A percentile compares a stretch with the other conserved stretches of the same genome.
These are phyloP conservation scores for Trichonephila inaurata DNA, from an alignment of 1,140 invertebrate species.

Conservation along the genomic window DNA sequence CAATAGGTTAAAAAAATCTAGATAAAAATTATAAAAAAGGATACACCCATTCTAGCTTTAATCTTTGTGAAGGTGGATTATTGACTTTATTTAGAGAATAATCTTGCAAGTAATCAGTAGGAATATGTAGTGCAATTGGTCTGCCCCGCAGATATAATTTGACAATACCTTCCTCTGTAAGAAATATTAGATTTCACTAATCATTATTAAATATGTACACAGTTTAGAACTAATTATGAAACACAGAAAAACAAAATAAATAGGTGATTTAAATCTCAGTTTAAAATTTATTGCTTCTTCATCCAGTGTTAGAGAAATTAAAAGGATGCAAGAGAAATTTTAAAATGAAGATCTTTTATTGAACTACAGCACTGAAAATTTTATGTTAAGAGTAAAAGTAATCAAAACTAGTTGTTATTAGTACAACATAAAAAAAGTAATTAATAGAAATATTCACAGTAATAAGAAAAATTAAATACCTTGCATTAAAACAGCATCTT, in stretches of 20 bases:
- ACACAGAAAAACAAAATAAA: too few relatives aligned
- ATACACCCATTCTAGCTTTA: constrained; percentile 95
- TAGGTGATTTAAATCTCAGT: too few relatives aligned
- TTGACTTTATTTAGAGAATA: constrained; percentile 90
- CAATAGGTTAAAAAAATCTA: neutral
- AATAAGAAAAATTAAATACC: constrained; percentile 44
- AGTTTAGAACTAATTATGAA: too few relatives aligned
- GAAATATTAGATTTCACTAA: neutral
- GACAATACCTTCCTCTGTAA: constrained; percentile 87
- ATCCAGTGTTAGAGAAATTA: too few relatives aligned
- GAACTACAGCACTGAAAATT: too few relatives aligned
- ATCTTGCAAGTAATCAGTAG: constrained; percentile 84
- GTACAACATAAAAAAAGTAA: too few relatives aligned
- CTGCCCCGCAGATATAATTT: constrained; percentile 92
- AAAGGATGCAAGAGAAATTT: too few relatives aligned
- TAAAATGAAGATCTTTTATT: too few relatives aligned
- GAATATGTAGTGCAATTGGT: constrained; percentile 89
- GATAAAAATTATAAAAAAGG: constrained; percentile 78
- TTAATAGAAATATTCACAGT: too few relatives aligned
- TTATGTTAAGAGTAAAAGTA: too few relatives aligned
- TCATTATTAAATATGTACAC: neutral
- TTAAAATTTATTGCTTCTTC: too few relatives aligned
- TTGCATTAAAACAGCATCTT: constrained; percentile 88
- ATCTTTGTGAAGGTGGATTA: constrained; percentile 88
- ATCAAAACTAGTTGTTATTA: too few relatives aligned